Evolutionary conservation across 2,113 vertebrate genomes (phyloP).

Genomic region (Sander lucioperca): DNA sequence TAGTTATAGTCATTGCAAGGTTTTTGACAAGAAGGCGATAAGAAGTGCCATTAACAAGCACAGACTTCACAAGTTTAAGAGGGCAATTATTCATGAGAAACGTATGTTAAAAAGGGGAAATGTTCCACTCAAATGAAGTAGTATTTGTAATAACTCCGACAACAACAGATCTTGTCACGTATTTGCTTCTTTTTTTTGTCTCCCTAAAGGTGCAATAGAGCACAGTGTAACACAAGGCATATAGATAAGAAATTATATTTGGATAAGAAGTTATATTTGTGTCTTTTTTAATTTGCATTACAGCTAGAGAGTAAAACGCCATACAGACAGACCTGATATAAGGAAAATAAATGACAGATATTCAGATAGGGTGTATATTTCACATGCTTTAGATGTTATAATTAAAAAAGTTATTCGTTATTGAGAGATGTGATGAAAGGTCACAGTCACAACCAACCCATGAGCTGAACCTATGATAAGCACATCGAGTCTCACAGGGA

Average conservation of each 20-base stretch:
- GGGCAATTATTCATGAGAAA: conserved; percentile 40
- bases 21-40: conserved; percentile 34
- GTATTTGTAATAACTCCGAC: conserved; percentile 40
- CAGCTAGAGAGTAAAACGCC: conserved; percentile 23
- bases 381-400: conserved; percentile 43
- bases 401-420: conserved; percentile 39
- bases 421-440: conserved; percentile 47
- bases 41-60: conserved; percentile 53
- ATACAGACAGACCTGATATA: conserved; percentile 17
- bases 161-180: conserved; percentile 19
- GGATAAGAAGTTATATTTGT: conserved; percentile 9
- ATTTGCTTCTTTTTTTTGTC: too few species aligned
- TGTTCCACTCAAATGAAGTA: conserved; percentile 41
- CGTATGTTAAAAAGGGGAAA: conserved; percentile 33
- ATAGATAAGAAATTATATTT: neutral
- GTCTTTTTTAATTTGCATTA: conserved; percentile 14
- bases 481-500: conserved; percentile 68
- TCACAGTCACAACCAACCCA: conserved; percentile 49
- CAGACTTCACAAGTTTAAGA: too few species aligned
- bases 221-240: conserved; percentile 27
- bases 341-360: conserved; percentile 26
- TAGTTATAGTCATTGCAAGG: conserved; percentile 23
- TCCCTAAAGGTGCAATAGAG: conserved; percentile 30
- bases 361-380: conserved; percentile 46
- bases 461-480: conserved; percentile 70